A percentile compares a stretch with the other conserved stretches of the same genome.
These are phyloP conservation scores for human DNA, from an alignment of 2,113 vertebrate genomes.

Conservation along the genomic window GRCh38 chr1:246424501-246425000, in stretches of 20 bases:
- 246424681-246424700: conserved; percentile 68
- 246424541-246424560: conserved; percentile 75
- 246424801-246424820: neutral
- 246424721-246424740: conserved; percentile 38
- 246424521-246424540: conserved; percentile 38
- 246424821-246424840: neutral
- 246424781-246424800: neutral
- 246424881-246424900: neutral
- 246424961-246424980: neutral
- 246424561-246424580: conserved; percentile 71
- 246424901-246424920: neutral
- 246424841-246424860: neutral
- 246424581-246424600: conserved; percentile 36
- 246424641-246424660: conserved; percentile 59
- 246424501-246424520: conserved; percentile 20
- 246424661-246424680: conserved; percentile 61
- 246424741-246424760: conserved; percentile 32
- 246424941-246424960: neutral
- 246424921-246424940: neutral
- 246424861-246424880: neutral
- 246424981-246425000: neutral
- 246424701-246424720: conserved; percentile 74
- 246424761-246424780: neutral
- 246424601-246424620: conserved; percentile 61
- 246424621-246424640: conserved; percentile 67